Conservation (phyloP, 2,888 invertebrate species). For the Clanis bilineata region DNA sequence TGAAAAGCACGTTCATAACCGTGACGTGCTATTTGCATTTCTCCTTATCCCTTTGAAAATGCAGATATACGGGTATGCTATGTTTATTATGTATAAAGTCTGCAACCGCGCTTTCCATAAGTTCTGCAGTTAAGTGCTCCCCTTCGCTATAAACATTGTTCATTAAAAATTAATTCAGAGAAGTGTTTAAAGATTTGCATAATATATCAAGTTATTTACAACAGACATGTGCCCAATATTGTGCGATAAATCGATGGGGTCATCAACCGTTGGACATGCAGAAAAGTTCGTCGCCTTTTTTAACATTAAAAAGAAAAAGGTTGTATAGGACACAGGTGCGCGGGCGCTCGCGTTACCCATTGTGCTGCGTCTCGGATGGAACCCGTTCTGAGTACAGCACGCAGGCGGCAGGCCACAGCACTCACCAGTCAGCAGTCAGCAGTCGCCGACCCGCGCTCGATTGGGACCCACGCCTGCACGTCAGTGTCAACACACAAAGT, state of each 20-base stretch:
- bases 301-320: slow-evolving; percentile 56
- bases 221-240: neutral
- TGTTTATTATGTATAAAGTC: neutral
- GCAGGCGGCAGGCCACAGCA: neutral
- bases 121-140: neutral
- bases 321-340: slow-evolving; percentile 67
- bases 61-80: too few species aligned
- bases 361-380: slow-evolving; percentile 56
- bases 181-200: neutral
- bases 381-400: slow-evolving; percentile 50
- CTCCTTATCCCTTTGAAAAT: too few species aligned
- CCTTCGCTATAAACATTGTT: neutral
- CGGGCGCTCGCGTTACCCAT: slow-evolving; percentile 67
- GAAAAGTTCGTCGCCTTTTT: slow-evolving; percentile 65
- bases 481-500: neutral
- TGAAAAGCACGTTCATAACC: too few species aligned
- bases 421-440: slow-evolving; percentile 19
- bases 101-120: neutral
- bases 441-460: slow-evolving; percentile 49
- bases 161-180: neutral
- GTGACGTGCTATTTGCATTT: too few species aligned
- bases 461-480: slow-evolving; percentile 30
- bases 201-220: neutral
- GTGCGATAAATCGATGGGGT: slow-evolving; percentile 48
- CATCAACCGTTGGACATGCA: slow-evolving; percentile 62